phyloP scores from a whole-genome alignment of 2,113 vertebrate genomes.

The Brachypodius melanocephalos region DNA sequence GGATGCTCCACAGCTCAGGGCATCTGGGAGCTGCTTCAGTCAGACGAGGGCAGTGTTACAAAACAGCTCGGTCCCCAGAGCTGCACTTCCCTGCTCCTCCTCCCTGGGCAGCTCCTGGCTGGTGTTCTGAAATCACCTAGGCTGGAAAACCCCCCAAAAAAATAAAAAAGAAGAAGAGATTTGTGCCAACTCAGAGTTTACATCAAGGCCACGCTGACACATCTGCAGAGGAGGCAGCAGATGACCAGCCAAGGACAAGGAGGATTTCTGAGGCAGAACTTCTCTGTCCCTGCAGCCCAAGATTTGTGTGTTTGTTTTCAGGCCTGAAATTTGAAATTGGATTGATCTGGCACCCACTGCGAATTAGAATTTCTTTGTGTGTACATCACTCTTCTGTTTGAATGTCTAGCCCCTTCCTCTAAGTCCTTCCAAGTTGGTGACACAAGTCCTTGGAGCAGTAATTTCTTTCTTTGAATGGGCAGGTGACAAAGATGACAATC shows the following conservation, averaged over 20 bases:
- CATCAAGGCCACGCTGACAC: neutral
- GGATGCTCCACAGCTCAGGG: neutral
- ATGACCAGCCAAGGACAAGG: neutral
- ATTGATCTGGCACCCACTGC: neutral
- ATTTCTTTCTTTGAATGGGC: neutral
- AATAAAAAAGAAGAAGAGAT: neutral
- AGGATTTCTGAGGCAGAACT: neutral
- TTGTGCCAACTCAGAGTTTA: neutral
- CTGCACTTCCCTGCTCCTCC: neutral
- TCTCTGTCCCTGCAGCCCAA: neutral
- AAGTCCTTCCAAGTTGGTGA: neutral
- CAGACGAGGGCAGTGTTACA: conserved; percentile 40
- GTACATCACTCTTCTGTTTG: neutral
- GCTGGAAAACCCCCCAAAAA: neutral
- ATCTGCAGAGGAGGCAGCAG: neutral
- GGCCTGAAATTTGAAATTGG: neutral
- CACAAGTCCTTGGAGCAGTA: neutral
- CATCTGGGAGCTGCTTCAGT: neutral
- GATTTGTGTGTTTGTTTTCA: neutral
- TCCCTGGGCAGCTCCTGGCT: neutral
- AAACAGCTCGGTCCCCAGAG: neutral
- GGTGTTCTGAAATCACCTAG: neutral
- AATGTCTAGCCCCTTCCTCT: neutral
- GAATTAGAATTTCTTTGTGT: neutral
- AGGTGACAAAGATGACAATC: neutral